Evolutionary conservation across 2,888 invertebrate genomes (phyloP), one percentile per base, ranked within the genome.

Genomic region (Macaria liturata): DNA sequence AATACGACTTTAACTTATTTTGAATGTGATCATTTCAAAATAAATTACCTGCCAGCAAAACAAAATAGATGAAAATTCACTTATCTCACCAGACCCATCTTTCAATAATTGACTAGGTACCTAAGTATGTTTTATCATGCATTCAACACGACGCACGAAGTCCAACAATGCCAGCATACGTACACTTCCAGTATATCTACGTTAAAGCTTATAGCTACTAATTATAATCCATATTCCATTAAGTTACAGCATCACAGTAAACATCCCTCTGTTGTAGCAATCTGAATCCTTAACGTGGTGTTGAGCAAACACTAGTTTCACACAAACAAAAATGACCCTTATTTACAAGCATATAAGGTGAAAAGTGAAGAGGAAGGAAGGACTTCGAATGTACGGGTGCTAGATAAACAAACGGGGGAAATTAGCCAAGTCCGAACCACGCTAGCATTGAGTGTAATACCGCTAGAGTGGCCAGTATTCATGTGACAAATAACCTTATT

Each of bases 161-260:
- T n/a, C n/a, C n/a, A n/a, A 37, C 34, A 2, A 37, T 37, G n/a
- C n/a, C n/a, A n/a, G n/a, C n/a, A 37, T 7, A 37, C 3, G 34
- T 20, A 20, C 20, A 20, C 34, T 37, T 37, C 7, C 5, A 37
- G 34, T 3, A 37, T 37, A 37, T 37, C 34, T 37, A 37, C 34
- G 34, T 37, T 37, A 6, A 37, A 37, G 34, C 34, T 37, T 37
- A 37, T 37, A 51, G 20, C 40, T 40, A 46, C 53, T 54, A 50
- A 55, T 60, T 59, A 59, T 61, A 63, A 65, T 58, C 58, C 58
- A 62, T 65, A 64, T 60, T 65, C 52, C 54, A 65, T 65, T 55
- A 57, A 63, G 57, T 61, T 55, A 63, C 59, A 59, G 37, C 62
- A 50, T 59, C 57, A 59, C 32, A 48, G 59, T 61, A 64, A 64